Conservation (phyloP, 2,888 invertebrate species). For the Amaurobius ferox region DNA sequence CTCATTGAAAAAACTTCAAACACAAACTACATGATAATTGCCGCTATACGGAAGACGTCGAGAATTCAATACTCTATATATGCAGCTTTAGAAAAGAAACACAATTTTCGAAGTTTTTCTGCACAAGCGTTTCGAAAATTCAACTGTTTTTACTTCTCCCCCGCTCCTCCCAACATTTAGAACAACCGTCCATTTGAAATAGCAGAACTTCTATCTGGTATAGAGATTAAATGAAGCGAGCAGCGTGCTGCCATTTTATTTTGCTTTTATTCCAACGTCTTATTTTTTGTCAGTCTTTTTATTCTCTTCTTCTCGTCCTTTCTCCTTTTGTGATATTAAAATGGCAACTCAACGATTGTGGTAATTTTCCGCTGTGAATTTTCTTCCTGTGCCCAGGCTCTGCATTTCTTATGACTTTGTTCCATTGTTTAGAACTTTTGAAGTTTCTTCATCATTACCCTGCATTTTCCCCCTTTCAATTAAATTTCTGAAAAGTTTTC, state of each 20-base stretch:
- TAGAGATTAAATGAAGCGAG: conserved; percentile 14
- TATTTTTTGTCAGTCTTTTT: neutral
- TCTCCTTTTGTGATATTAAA: conserved; percentile 10
- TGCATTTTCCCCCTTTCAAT: neutral
- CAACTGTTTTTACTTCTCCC: neutral
- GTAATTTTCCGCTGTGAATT: neutral
- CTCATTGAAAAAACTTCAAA: conserved; percentile 7
- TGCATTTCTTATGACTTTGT: neutral
- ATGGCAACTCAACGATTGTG: conserved; percentile 16
- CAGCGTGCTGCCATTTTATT: neutral
- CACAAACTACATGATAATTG: conserved; percentile 9
- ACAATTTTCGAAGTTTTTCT: neutral
- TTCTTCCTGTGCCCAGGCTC: neutral
- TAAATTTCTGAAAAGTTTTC: neutral
- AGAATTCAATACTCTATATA: neutral
- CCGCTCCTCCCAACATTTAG: neutral
- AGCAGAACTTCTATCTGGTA: conserved; percentile 14
- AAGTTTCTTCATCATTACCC: conserved; percentile 15
- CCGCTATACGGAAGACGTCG: neutral
- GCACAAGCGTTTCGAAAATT: neutral
- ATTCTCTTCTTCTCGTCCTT: neutral
- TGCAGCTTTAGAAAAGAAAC: neutral
- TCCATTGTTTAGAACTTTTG: neutral
- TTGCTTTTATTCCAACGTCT: neutral
- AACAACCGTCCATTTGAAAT: conserved; percentile 12